Conservation (phyloP, 53 echinoderm and acorn worm genomes). For the Actinopyga echinites region DNA sequence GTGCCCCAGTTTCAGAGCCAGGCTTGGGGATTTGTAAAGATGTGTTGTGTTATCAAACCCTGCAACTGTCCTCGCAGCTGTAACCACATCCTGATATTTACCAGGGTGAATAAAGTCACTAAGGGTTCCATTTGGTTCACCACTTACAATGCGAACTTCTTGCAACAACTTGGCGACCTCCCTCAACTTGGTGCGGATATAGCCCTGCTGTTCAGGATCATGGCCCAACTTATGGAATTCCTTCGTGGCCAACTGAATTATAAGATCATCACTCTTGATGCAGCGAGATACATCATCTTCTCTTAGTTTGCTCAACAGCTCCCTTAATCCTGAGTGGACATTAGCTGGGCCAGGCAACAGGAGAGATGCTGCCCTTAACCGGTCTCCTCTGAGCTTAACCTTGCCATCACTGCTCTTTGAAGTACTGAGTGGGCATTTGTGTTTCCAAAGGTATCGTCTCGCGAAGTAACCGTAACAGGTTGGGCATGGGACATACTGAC, state of each 20-base stretch:
- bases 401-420: too few relatives aligned
- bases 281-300: conserved; percentile 60
- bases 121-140: conserved; percentile 58
- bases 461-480: conserved; percentile 56
- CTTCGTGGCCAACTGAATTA: conserved; percentile 59
- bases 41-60: conserved; percentile 57
- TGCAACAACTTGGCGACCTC: conserved; percentile 56
- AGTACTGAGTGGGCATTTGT: conserved; percentile 53
- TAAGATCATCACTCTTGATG: conserved; percentile 59
- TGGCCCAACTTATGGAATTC: conserved; percentile 63
- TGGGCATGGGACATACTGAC: conserved; percentile 60
- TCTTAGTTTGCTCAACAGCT: conserved; percentile 53
- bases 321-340: conserved; percentile 26
- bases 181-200: conserved; percentile 55
- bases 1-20: conserved; percentile 64
- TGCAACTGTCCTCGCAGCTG: conserved; percentile 57
- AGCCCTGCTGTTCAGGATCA: conserved; percentile 55
- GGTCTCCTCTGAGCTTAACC: conserved; percentile 17
- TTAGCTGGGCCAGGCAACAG: background rate
- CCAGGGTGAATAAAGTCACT: conserved; percentile 55
- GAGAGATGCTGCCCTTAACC: background rate
- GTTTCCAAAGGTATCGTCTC: conserved; percentile 62
- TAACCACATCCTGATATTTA: conserved; percentile 56
- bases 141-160: conserved; percentile 43
- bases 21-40: conserved; percentile 40